Base-by-base conservation (phyloP, 2,888 invertebrate species). In the Leptinotarsa rubiginosa region DNA sequence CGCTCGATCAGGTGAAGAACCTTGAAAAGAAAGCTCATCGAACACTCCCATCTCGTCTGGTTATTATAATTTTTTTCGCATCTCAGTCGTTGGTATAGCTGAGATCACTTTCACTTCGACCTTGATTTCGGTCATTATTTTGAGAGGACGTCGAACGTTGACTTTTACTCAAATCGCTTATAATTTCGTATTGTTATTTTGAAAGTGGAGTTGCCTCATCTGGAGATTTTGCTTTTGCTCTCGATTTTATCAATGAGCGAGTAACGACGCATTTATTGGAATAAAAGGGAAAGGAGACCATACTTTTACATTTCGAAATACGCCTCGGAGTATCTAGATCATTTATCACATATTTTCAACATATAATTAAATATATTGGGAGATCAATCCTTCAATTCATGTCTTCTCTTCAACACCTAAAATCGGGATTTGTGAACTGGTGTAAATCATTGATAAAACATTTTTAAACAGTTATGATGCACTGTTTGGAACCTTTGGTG, bases 11-110 rank as follows among this genome's bases (percentile, higher is more conserved):
- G 76, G 76, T 78, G 67, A 77, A 77, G 76, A 78, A 77, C 81
- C 79, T 80, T 80, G 77, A 77, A 80, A 81, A 75, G 81, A 81
- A 81, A 81, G 80, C 77, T 69, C 73, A 62, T n/a, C 22, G 69
- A 25, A 73, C 74, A 73, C 68, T 72, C 77, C 71, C 73, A 72
- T 72, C 47, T 69, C 20, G 70, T 64, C 67, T 54, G 68, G 54
- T 69, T 56, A 54, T 69, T 69, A 47, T 56, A 47, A 69, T 41
- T 47, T 69, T 56, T 50, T 50, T 25, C 50, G 50, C 50, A 20
- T 56, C 68, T 68, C 68, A 54, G n/a, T 49, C 54, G 68, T 68
- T 56, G 56, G 56, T 56, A 22, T 20, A 54, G 54, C n/a, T 20
- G 52, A 50, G 72, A 75, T 76, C 74, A 80, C 80, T 80, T 80